These are phyloP conservation scores for Andrena bicolor DNA, from an alignment of 2,888 invertebrate genomes.

Conservation along the genomic window DNA sequence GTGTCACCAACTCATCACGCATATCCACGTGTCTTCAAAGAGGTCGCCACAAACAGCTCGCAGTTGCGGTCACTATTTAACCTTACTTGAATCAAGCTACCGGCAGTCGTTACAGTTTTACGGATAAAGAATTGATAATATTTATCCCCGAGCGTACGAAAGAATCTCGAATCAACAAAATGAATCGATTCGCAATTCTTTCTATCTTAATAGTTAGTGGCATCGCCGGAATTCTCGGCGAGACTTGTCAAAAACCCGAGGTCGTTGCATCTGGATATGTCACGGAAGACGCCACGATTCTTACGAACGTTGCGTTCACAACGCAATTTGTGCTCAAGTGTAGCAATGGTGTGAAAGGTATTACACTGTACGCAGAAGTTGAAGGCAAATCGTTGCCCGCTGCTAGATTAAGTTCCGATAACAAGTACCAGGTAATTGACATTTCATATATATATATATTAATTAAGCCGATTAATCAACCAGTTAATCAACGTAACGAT, in stretches of 20 bases:
- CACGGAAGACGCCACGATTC: slow-evolving; percentile 96
- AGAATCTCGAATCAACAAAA: slow-evolving; percentile 7
- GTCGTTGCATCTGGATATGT: slow-evolving; percentile 93
- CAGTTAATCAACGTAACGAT: no score
- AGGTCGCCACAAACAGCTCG: slow-evolving; percentile 6
- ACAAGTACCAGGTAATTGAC: slow-evolving; percentile 92
- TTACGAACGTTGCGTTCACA: slow-evolving; percentile 95
- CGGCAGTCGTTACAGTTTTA: neutral
- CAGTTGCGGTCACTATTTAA: slow-evolving; percentile 4
- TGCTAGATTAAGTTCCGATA: slow-evolving; percentile 90
- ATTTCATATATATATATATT: neutral
- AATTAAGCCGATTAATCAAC: neutral
- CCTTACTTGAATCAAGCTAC: slow-evolving; percentile 13
- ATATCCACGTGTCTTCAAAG: slow-evolving; percentile 4
- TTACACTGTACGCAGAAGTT: slow-evolving; percentile 95
- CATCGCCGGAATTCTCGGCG: slow-evolving; percentile 68
- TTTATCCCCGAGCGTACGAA: neutral
- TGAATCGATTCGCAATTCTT: slow-evolving; percentile 24
- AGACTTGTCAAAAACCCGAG: slow-evolving; percentile 88
- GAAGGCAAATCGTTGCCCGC: slow-evolving; percentile 94
- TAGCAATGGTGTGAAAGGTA: slow-evolving; percentile 88
- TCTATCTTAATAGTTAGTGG: slow-evolving; percentile 32
- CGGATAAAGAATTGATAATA: neutral
- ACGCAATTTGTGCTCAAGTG: slow-evolving; percentile 96
- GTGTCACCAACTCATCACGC: slow-evolving; percentile 31